These are phyloP conservation scores for Pampusana beccarii DNA, from an alignment of 2,113 vertebrate genomes.

Conservation along the genomic window DNA sequence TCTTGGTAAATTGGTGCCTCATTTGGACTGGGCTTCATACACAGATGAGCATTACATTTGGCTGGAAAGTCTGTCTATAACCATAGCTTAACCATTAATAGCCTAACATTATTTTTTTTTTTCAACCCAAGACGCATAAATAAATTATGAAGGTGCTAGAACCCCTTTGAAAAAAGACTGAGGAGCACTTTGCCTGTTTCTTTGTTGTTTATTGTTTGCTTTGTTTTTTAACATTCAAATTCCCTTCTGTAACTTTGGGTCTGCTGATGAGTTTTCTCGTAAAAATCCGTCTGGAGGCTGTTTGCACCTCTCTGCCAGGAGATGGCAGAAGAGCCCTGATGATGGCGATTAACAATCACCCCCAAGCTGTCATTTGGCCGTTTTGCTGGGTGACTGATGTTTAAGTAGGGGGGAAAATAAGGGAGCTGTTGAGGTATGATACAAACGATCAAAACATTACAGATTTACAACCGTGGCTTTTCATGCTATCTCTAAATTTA, in stretches of 20 bases:
- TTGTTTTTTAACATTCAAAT: neutral
- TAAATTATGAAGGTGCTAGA: neutral
- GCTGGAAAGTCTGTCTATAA: neutral
- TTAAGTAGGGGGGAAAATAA: neutral
- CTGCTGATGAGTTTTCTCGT: neutral
- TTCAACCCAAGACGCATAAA: neutral
- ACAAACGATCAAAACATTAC: neutral
- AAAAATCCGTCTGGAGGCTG: neutral
- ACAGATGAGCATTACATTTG: neutral
- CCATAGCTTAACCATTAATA: neutral
- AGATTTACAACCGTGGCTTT: neutral
- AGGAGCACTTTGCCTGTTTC: neutral
- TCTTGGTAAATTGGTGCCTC: neutral
- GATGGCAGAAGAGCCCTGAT: neutral
- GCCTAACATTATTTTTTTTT: neutral
- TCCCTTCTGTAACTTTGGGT: neutral
- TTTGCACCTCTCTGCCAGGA: neutral
- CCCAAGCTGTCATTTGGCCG: neutral
- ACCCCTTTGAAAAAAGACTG: neutral
- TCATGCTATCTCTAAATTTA: neutral
- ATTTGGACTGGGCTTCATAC: neutral
- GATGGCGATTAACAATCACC: fast-evolving
- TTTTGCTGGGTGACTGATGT: neutral
- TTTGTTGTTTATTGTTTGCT: neutral
- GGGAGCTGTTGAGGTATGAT: neutral